Evolutionary conservation across 2,113 vertebrate genomes (phyloP).

Genomic region (Lophochroa leadbeateri): DNA sequence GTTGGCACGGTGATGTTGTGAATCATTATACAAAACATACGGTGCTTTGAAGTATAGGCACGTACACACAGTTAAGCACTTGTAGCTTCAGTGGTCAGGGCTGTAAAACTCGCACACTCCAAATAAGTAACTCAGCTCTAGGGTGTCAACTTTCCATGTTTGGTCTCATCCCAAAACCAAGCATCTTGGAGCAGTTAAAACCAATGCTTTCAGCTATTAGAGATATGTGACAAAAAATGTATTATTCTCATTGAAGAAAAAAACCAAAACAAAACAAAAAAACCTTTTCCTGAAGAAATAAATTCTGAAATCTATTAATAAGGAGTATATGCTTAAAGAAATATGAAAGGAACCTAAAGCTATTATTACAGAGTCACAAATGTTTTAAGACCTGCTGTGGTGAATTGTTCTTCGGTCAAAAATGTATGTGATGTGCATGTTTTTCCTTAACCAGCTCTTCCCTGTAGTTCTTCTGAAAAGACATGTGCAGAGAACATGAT

Average conservation of each 20-base stretch:
- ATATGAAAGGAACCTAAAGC: neutral
- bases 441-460: neutral
- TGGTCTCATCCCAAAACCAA: neutral
- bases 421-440: rapidly evolving
- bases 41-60: conserved; percentile 33
- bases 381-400: neutral
- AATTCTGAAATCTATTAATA: neutral
- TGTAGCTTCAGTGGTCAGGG: neutral
- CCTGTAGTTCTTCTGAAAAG: neutral
- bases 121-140: neutral
- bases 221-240: neutral
- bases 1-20: neutral
- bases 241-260: neutral
- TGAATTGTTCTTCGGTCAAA: neutral
- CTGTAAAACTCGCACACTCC: neutral
- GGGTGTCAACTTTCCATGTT: neutral
- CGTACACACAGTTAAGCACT: neutral
- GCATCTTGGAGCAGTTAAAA: neutral
- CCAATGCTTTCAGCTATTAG: neutral
- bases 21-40: conserved; percentile 27
- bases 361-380: neutral
- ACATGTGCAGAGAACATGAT: neutral
- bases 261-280: neutral
- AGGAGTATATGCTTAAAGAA: neutral
- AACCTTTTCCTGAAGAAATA: neutral